phyloP scores from a whole-genome alignment of 2,888 invertebrate genomes.

The Miltochrista miniata region DNA sequence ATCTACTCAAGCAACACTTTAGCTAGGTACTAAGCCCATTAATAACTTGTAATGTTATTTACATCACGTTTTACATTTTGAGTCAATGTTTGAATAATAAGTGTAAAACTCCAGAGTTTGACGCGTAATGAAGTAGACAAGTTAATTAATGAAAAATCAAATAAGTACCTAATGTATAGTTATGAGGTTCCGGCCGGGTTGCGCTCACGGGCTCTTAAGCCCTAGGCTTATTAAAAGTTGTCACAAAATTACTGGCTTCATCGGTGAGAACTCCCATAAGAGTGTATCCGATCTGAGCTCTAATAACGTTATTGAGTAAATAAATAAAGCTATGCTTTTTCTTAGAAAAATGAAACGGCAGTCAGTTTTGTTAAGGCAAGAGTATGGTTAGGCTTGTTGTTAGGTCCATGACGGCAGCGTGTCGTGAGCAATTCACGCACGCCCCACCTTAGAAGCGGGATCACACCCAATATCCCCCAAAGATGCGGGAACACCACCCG shows the following conservation, averaged over 20 bases:
- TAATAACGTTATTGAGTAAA: constrained; percentile 25
- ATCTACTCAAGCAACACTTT: too few species aligned
- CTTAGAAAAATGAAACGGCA: too few species aligned
- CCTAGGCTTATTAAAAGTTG: constrained; percentile 75
- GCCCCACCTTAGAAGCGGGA: too few species aligned
- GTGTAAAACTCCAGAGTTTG: constrained; percentile 34
- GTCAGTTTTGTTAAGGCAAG: too few species aligned
- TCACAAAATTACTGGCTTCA: constrained; percentile 67
- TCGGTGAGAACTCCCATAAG: constrained; percentile 48
- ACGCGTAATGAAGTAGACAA: constrained; percentile 40
- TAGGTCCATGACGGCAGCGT: too few species aligned
- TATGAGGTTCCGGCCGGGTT: constrained; percentile 32
- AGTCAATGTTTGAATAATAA: constrained; percentile 23
- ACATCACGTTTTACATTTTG: neutral
- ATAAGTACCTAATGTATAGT: constrained; percentile 42
- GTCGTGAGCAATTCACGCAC: too few species aligned
- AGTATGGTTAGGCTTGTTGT: too few species aligned
- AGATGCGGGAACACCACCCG: too few species aligned
- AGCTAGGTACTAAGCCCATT: constrained; percentile 11
- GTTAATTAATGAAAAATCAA: constrained; percentile 47
- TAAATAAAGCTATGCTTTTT: too few species aligned
- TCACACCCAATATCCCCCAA: too few species aligned
- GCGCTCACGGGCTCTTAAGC: constrained; percentile 56
- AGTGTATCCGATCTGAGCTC: constrained; percentile 51
- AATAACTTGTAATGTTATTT: constrained; percentile 24